Evolutionary conservation across 2,888 invertebrate species (phyloP).

Genomic region (Lathronympha strigana): DNA sequence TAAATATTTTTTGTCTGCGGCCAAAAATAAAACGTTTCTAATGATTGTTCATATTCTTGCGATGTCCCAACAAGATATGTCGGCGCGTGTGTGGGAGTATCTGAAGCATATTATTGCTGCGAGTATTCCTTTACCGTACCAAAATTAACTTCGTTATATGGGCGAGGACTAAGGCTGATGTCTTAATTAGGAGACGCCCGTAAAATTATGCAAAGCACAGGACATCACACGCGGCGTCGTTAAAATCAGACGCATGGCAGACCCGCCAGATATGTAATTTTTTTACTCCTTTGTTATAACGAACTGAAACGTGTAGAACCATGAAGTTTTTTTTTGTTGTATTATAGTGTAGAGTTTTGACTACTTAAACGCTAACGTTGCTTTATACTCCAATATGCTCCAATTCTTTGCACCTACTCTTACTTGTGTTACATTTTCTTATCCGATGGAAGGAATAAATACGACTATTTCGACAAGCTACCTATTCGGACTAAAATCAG

Average conservation of each 20-base stretch:
- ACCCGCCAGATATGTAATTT: slow-evolving; percentile 46
- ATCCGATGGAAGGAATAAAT: no score
- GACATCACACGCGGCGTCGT: slow-evolving; percentile 58
- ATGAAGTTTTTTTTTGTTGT: no score
- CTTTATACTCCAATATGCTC: no score
- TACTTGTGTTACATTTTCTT: no score
- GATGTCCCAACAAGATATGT: not conserved
- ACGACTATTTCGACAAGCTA: no score
- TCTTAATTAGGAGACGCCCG: slow-evolving; percentile 57
- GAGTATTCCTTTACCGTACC: not conserved
- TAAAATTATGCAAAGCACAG: slow-evolving; percentile 63
- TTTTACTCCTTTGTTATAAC: slow-evolving; percentile 1
- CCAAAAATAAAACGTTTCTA: no score
- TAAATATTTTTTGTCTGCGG: no score
- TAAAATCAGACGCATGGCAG: slow-evolving; percentile 62
- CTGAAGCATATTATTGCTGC: not conserved
- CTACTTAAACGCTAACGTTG: no score
- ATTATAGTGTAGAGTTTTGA: no score
- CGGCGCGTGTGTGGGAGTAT: not conserved
- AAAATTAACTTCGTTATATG: slow-evolving; percentile 18
- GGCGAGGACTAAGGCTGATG: slow-evolving; percentile 27
- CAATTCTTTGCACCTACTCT: no score
- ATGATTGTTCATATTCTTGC: not conserved
- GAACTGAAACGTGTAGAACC: not conserved
- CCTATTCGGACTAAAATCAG: no score